Evolutionary conservation across 2,888 invertebrate genomes (phyloP).

Genomic region (Himalopsyche japonica): DNA sequence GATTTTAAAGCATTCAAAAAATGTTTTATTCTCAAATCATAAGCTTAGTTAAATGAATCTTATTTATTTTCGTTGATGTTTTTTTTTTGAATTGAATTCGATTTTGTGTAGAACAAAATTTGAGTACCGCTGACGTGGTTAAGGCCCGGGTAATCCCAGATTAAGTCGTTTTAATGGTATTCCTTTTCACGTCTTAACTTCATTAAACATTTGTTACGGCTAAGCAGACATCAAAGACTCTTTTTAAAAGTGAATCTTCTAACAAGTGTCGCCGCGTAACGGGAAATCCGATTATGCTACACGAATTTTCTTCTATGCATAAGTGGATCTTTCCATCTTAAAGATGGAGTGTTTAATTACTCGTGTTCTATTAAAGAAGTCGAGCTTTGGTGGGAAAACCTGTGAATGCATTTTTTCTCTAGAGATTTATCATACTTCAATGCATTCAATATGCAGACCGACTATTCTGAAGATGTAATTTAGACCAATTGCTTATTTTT

Average conservation of each 20-base stretch:
- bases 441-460: no score
- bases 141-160: constrained; percentile 23
- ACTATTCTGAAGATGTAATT: no score
- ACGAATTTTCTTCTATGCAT: not conserved
- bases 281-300: not conserved
- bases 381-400: not conserved
- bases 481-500: no score
- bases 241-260: constrained; percentile 6
- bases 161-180: constrained; percentile 24
- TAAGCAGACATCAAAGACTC: constrained; percentile 18
- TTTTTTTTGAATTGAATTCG: not conserved
- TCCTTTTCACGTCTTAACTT: constrained; percentile 26
- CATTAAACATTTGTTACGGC: constrained; percentile 22
- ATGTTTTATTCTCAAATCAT: no score
- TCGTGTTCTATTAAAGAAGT: not conserved
- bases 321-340: not conserved
- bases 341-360: not conserved
- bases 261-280: not conserved
- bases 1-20: no score
- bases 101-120: not conserved
- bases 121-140: constrained; percentile 7
- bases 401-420: no score
- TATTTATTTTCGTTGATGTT: not conserved
- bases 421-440: no score
- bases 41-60: no score